Base-by-base conservation (phyloP, 2,113 vertebrate genomes). In the Tupaia tana region DNA sequence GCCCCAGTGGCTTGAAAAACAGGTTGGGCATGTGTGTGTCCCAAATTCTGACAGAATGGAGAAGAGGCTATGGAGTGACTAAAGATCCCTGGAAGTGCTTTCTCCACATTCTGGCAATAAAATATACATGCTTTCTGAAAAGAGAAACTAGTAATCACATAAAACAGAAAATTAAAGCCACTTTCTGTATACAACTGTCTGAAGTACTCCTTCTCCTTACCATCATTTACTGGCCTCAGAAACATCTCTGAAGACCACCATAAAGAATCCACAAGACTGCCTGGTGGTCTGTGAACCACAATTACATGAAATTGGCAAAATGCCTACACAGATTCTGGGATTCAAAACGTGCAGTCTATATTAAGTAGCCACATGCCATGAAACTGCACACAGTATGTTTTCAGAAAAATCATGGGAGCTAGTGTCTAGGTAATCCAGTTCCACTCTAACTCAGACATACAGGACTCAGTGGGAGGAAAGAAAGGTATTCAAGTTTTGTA, bases 291-390 rank as follows among this genome's bases (percentile, higher is more conserved):
- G 69, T 31, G 59, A 93, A 89, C 77, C 96, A 90, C 73, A 95
- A 85, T 91, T 89, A 85, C 74, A 93, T 31, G 69, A 73, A 90
- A 88, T 0, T 94, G 89, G 86, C 83, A 95, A 96, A 94, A 91
- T 89, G 69, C 78, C 94, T 90, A 83, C 29, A 88, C 20, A 95
- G 63, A 91, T 93, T 93, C 84, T 94, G 87, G 91, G 92, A 96
- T 95, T 96, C 93, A 92, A 95, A 97, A 92, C 52, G 93, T 70
- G 56, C 13, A 94, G 70, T 81, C 59, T 73, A 43, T 79, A 96
- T 92, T 96, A 93, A 95, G 84, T 96, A 97, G 96, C 80, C 89
- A 90, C 71, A 93, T 34, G 69, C 31, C 78, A 89, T 90, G 85
- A 92, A 91, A 96, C 63, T 63, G 54, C 81, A 81, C 24, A 34